Conservation (phyloP, 2,888 invertebrate genomes). For the Neoitamus cyanurus region DNA sequence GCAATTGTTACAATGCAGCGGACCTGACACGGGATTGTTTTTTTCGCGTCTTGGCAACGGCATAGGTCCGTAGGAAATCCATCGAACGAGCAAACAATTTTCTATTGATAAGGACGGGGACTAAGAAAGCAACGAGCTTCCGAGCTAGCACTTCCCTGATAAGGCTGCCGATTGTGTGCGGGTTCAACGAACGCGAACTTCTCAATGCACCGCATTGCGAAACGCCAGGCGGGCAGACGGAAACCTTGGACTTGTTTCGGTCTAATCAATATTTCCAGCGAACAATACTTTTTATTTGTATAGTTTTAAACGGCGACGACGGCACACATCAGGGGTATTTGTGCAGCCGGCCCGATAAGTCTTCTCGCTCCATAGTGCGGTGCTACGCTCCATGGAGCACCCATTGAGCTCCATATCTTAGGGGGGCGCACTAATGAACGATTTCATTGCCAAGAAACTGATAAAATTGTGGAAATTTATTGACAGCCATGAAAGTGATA, state of each 20-base stretch:
- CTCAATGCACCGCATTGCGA: neutral
- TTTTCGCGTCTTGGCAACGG: neutral
- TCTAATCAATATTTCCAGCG: constrained; percentile 17
- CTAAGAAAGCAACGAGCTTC: neutral
- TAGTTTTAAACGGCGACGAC: constrained; percentile 1
- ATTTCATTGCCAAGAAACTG: constrained; percentile 29
- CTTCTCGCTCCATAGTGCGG: neutral
- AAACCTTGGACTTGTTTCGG: constrained; percentile 41
- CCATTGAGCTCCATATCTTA: neutral
- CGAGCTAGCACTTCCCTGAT: neutral
- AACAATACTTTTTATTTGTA: constrained; percentile 8
- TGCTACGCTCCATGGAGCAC: neutral
- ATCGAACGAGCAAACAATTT: neutral
- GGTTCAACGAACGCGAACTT: neutral
- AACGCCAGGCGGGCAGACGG: neutral
- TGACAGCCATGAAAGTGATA: neutral
- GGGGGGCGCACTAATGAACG: neutral
- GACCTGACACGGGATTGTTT: neutral
- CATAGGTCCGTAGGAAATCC: neutral
- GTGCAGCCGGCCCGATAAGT: constrained; percentile 26
- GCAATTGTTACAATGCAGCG: neutral
- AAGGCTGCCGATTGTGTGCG: neutral
- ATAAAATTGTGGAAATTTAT: constrained; percentile 21
- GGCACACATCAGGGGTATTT: neutral
- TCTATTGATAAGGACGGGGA: neutral